Percentiles rank a stretch among this genome's conserved stretches.
Conservation (phyloP, 2,888 invertebrate species). For the Mongoloraphidia duomilia region DNA sequence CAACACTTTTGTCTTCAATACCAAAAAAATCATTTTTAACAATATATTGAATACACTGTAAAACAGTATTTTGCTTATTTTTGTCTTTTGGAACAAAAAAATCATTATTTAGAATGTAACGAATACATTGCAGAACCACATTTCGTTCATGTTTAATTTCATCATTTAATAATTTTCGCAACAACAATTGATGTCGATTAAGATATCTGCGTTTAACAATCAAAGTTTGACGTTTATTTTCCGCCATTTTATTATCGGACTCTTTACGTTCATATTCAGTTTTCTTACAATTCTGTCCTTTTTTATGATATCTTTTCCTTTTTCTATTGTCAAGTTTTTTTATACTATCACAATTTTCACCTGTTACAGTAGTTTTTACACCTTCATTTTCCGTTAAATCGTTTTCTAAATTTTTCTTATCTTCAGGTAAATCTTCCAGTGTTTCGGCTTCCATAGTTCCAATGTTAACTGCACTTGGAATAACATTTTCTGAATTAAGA, state of each 20-base stretch:
- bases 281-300: neutral
- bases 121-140: conserved; percentile 72
- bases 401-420: neutral
- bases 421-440: neutral
- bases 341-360: too few species aligned
- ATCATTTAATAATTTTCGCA: conserved; percentile 55
- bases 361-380: too few species aligned
- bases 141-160: conserved; percentile 81
- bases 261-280: neutral
- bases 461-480: neutral
- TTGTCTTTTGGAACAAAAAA: conserved; percentile 39
- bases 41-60: conserved; percentile 75
- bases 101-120: conserved; percentile 60
- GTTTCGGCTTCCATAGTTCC: neutral
- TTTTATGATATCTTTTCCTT: neutral
- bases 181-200: conserved; percentile 30
- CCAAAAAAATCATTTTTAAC: conserved; percentile 63
- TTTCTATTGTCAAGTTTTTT: conserved; percentile 1
- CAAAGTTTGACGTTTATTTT: too few species aligned
- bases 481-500: too few species aligned
- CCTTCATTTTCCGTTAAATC: too few species aligned
- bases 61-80: conserved; percentile 67
- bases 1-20: conserved; percentile 13
- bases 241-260: too few species aligned
- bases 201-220: neutral